Conservation (phyloP, 1,140 invertebrate species). For the Triops longicaudatus region DNA sequence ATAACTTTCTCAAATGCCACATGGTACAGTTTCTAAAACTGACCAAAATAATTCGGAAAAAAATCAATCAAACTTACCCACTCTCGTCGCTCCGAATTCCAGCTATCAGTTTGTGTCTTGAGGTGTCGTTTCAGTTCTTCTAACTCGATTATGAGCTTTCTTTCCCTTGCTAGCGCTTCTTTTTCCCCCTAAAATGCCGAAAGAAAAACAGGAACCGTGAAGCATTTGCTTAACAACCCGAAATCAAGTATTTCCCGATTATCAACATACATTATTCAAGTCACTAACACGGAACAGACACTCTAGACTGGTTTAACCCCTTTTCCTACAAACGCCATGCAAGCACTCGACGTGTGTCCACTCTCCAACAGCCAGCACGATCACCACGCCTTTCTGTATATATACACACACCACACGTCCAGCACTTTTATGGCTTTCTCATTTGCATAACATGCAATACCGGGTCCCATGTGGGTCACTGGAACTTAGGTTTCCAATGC, state of each 20-base stretch:
- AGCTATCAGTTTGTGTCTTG: background rate
- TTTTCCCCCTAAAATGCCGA: background rate
- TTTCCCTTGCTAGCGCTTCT: constrained; percentile 1
- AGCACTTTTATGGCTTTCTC: background rate
- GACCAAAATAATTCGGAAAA: background rate
- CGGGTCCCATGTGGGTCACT: constrained; percentile 1
- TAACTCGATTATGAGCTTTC: background rate
- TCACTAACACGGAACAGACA: background rate
- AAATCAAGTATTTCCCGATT: background rate
- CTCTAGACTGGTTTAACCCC: background rate
- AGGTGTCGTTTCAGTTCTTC: background rate
- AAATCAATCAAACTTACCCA: background rate
- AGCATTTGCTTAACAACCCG: background rate
- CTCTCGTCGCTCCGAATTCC: background rate
- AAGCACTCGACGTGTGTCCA: background rate
- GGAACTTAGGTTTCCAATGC: background rate
- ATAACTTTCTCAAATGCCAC: too few relatives aligned
- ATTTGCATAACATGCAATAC: constrained; percentile 4
- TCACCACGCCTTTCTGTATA: too few relatives aligned
- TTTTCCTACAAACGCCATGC: background rate
- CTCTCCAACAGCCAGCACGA: too few relatives aligned
- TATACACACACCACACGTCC: too few relatives aligned
- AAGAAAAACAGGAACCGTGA: background rate
- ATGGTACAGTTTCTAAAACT: too few relatives aligned
- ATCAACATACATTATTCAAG: background rate